phyloP scores from a whole-genome alignment of 92 coral and sea anemone genomes.

The Paragorgia papillata region DNA sequence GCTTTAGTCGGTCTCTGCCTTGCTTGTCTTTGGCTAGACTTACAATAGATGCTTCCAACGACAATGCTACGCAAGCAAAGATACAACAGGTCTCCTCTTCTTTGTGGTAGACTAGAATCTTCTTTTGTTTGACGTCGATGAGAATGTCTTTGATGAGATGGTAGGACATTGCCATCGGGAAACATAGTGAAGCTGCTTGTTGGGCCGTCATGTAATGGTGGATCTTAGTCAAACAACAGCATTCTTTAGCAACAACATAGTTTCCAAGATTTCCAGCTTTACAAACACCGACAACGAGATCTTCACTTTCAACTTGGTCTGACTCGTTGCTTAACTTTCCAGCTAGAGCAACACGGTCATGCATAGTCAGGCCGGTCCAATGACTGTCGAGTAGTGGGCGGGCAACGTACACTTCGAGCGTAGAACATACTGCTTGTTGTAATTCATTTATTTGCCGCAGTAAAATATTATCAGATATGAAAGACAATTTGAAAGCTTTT shows the following conservation, averaged over 20 bases:
- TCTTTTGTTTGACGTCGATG: too few relatives aligned
- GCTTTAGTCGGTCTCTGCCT: not conserved
- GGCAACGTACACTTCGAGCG: not conserved
- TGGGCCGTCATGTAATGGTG: not conserved
- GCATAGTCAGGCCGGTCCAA: not conserved
- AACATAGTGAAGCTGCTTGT: too few relatives aligned
- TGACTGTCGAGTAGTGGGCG: too few relatives aligned
- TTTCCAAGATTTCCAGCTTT: too few relatives aligned
- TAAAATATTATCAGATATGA: conserved; percentile 25
- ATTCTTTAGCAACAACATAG: not conserved
- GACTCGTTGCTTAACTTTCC: not conserved
- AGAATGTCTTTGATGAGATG: too few relatives aligned
- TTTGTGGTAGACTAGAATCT: too few relatives aligned
- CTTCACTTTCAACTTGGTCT: too few relatives aligned
- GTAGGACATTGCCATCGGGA: too few relatives aligned
- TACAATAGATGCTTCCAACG: too few relatives aligned
- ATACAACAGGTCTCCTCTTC: too few relatives aligned
- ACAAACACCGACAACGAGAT: conserved; percentile 9
- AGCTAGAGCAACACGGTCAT: not conserved
- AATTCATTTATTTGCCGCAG: conserved; percentile 37
- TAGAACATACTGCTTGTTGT: not conserved
- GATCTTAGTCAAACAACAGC: not conserved
- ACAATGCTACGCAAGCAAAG: too few relatives aligned
- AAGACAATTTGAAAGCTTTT: not conserved
- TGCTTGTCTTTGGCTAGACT: too few relatives aligned